These are phyloP conservation scores for Thera obeliscata DNA, from an alignment of 2,888 invertebrate species.

Conservation along the genomic window DNA sequence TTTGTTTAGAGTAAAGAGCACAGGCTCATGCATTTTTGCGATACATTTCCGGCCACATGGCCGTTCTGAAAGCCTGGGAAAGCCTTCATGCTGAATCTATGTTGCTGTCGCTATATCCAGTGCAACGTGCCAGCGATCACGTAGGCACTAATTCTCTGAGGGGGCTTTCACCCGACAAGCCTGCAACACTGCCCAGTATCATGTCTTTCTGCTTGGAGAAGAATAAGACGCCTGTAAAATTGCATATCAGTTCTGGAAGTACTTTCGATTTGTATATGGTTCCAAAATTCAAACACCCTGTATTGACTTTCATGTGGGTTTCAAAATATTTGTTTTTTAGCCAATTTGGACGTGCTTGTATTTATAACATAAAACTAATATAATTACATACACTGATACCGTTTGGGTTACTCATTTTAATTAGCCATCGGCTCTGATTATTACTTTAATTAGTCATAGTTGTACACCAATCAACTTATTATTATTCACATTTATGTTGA, in stretches of 20 bases:
- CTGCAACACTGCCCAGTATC: constrained; percentile 5
- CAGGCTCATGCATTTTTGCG: too few relatives aligned
- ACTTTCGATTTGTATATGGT: too few relatives aligned
- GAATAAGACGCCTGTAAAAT: background rate
- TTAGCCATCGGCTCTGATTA: too few relatives aligned
- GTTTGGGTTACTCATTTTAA: too few relatives aligned
- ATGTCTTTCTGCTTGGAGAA: background rate
- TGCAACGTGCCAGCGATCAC: constrained; percentile 59
- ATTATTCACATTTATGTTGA: background rate
- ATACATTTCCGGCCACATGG: too few relatives aligned
- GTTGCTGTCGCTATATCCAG: constrained; percentile 45
- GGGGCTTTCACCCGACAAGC: constrained; percentile 34
- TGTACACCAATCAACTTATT: background rate
- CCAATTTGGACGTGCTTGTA: too few relatives aligned
- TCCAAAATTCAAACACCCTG: too few relatives aligned
- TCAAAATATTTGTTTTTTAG: too few relatives aligned
- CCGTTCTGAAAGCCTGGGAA: background rate
- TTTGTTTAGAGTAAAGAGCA: too few relatives aligned
- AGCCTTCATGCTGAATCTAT: constrained; percentile 3
- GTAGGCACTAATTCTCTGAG: constrained; percentile 48
- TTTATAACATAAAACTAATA: too few relatives aligned
- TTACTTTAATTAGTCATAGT: background rate
- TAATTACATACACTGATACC: too few relatives aligned
- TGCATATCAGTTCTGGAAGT: background rate
- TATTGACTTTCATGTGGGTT: too few relatives aligned